phyloP scores from a whole-genome alignment of 2,797 vertebrate species.

The Paramormyrops hopkinsi region DNA sequence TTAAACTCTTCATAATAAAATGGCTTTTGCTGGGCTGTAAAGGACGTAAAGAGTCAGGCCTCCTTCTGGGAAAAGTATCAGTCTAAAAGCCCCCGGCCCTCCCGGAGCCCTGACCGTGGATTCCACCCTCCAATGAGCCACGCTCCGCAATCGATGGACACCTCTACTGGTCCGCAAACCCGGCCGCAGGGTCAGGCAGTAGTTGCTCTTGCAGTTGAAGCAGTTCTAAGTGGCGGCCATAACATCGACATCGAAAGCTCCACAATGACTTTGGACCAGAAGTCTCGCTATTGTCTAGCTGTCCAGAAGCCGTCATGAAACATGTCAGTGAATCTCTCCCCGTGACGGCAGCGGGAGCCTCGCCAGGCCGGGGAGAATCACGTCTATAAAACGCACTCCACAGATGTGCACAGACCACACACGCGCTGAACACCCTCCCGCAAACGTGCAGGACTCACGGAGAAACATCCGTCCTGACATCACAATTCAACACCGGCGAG shows the following conservation, averaged over 20 bases:
- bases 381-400: constrained; percentile 58
- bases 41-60: constrained; percentile 67
- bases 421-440: constrained; percentile 31
- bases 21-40: constrained; percentile 55
- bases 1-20: constrained; percentile 57
- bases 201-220: constrained; percentile 54
- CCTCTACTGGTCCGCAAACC: constrained; percentile 68
- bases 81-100: constrained; percentile 74
- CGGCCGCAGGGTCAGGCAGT: constrained; percentile 65
- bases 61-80: constrained; percentile 66
- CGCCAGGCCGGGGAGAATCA: constrained; percentile 28
- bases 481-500: constrained; percentile 42
- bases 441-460: constrained; percentile 33
- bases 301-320: background rate
- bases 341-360: constrained; percentile 18
- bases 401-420: constrained; percentile 45
- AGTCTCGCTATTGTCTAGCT: background rate
- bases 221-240: background rate
- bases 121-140: constrained; percentile 73
- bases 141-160: constrained; percentile 61
- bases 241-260: background rate
- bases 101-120: constrained; percentile 49
- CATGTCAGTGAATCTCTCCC: background rate
- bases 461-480: constrained; percentile 47
- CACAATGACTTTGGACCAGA: background rate